phyloP scores from a whole-genome alignment of 1,140 invertebrate genomes.

The Lasaia peninsularis region DNA sequence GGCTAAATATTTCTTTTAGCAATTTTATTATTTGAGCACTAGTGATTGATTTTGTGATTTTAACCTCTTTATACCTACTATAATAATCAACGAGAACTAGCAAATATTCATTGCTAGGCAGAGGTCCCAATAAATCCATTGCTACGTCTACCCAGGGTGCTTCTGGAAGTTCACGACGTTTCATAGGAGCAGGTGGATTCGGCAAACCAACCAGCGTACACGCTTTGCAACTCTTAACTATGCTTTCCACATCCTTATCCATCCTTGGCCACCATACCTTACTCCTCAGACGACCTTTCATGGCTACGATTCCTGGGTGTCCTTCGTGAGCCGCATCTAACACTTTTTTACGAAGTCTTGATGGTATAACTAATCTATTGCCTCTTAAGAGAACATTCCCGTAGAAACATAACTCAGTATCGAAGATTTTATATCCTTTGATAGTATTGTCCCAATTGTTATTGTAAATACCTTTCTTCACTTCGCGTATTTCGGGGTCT shows the following conservation, averaged over 20 bases:
- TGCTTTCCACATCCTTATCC: constrained; percentile 63
- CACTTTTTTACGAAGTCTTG: constrained; percentile 23
- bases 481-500: constrained; percentile 24
- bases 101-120: constrained; percentile 22
- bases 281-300: constrained; percentile 22
- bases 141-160: constrained; percentile 28
- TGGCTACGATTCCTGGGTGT: constrained; percentile 74
- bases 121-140: constrained; percentile 25
- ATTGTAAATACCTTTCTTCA: constrained; percentile 25
- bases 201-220: constrained; percentile 43
- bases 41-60: constrained; percentile 17
- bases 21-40: constrained; percentile 13
- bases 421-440: constrained; percentile 27
- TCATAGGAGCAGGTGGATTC: constrained; percentile 24
- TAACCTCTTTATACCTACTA: constrained; percentile 27
- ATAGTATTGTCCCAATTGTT: constrained; percentile 25
- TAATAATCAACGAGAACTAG: constrained; percentile 29
- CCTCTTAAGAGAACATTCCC: constrained; percentile 26
- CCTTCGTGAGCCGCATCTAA: constrained; percentile 62
- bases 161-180: constrained; percentile 21
- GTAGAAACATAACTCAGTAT: constrained; percentile 29
- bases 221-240: constrained; percentile 57
- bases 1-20: constrained; percentile 19
- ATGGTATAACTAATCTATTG: constrained; percentile 35
- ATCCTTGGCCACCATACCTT: constrained; percentile 56